phyloP scores from a whole-genome alignment of 2,888 invertebrate species.

The Cephalotes varians region DNA sequence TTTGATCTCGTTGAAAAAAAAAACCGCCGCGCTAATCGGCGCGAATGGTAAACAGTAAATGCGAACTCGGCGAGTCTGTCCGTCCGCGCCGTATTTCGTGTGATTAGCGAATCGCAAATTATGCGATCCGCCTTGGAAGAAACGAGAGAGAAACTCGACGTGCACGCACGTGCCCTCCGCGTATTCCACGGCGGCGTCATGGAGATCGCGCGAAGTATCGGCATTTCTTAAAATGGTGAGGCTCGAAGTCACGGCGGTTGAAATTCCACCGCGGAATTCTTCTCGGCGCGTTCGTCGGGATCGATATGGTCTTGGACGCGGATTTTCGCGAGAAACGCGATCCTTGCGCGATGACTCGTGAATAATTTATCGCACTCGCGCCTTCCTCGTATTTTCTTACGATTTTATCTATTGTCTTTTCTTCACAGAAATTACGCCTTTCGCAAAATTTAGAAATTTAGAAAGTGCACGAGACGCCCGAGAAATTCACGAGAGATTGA shows the following conservation, averaged over 20 bases:
- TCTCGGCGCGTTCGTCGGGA: neutral
- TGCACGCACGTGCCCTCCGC: neutral
- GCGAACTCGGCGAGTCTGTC: neutral
- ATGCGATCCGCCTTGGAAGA: neutral
- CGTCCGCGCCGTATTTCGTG: neutral
- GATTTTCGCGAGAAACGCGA: neutral
- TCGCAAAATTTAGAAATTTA: constrained; percentile 10
- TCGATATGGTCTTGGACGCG: neutral
- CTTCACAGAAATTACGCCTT: neutral
- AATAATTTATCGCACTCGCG: neutral
- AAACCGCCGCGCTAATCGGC: neutral
- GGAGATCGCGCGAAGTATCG: neutral
- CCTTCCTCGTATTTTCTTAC: neutral
- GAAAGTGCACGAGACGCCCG: constrained; percentile 2
- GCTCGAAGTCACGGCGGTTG: neutral
- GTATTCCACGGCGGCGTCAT: neutral
- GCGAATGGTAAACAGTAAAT: neutral
- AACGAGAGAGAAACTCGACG: constrained; percentile 10
- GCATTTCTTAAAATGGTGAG: constrained; percentile 15
- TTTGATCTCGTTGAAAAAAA: neutral
- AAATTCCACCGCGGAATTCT: constrained; percentile 7
- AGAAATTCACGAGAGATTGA: neutral
- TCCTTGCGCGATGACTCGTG: neutral
- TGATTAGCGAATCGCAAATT: neutral
- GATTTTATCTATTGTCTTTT: neutral